phyloP scores from a whole-genome alignment of 2,113 vertebrate genomes.

The Seriola rivoliana region DNA sequence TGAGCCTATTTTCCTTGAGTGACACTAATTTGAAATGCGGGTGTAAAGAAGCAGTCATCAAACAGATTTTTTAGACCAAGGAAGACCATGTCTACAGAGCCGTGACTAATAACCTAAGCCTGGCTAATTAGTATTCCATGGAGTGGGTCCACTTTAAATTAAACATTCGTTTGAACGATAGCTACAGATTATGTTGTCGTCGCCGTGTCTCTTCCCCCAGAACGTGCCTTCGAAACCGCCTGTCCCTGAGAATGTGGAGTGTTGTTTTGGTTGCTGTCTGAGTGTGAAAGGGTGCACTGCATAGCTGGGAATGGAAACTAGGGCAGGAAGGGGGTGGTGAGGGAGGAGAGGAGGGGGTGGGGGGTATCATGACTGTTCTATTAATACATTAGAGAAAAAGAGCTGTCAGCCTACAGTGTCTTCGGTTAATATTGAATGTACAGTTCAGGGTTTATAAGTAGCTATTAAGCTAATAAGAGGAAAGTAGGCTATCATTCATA shows the following conservation, averaged over 20 bases:
- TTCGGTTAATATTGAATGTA: slow-evolving; percentile 68
- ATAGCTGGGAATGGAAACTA: slow-evolving; percentile 79
- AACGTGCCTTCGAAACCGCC: slow-evolving; percentile 44
- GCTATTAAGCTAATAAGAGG: slow-evolving; percentile 56
- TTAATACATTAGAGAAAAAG: slow-evolving; percentile 90
- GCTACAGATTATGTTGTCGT: slow-evolving; percentile 69
- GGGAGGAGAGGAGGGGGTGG: slow-evolving; percentile 19
- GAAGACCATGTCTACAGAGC: slow-evolving; percentile 47
- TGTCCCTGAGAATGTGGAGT: slow-evolving; percentile 52
- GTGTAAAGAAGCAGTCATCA: slow-evolving; percentile 53
- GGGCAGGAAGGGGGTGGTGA: slow-evolving; percentile 74
- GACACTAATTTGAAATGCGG: slow-evolving; percentile 57
- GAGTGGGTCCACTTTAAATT: slow-evolving; percentile 61
- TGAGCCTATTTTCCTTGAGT: slow-evolving; percentile 50
- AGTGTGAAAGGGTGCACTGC: slow-evolving; percentile 64
- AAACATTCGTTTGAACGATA: slow-evolving; percentile 64
- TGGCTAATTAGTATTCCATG: slow-evolving; percentile 66
- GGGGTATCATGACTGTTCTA: slow-evolving; percentile 89
- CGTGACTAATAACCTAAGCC: slow-evolving; percentile 63
- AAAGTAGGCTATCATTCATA: slow-evolving; percentile 46
- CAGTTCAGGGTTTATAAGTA: slow-evolving; percentile 57
- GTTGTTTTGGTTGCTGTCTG: slow-evolving; percentile 72
- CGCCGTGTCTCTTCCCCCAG: slow-evolving; percentile 38
- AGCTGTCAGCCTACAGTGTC: slow-evolving; percentile 79
- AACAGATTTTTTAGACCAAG: slow-evolving; percentile 57